Conservation (phyloP, 2,797 vertebrate genomes). For the Carcharodon carcharias region DNA sequence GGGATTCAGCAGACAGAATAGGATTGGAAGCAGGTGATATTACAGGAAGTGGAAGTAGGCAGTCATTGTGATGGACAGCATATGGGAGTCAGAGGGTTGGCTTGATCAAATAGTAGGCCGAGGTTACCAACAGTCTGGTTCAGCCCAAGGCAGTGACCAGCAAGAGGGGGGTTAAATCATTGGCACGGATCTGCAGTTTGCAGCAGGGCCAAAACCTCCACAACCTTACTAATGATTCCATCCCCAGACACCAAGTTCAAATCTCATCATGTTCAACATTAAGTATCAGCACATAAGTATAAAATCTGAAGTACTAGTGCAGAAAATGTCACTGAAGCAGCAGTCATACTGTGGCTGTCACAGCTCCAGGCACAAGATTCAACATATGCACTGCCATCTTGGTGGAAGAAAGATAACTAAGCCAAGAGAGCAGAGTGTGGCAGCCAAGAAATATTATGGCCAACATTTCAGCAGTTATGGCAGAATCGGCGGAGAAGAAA, state of each 20-base stretch:
- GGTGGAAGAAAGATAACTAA: not conserved
- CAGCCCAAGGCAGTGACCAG: not conserved
- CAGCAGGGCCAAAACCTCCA: not conserved
- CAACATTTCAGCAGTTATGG: not conserved
- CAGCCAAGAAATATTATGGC: not conserved
- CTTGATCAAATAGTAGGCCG: not conserved
- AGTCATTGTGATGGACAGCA: not conserved
- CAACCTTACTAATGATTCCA: not conserved
- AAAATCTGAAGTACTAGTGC: not conserved
- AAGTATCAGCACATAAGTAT: not conserved
- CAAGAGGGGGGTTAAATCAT: not conserved
- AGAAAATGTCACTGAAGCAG: not conserved
- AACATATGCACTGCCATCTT: not conserved
- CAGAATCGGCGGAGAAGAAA: too few relatives aligned
- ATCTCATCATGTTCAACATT: not conserved
- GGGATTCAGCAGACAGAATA: not conserved
- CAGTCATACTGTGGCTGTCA: not conserved
- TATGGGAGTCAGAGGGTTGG: not conserved
- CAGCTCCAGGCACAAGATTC: not conserved
- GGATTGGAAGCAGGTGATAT: not conserved
- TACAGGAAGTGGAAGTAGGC: not conserved
- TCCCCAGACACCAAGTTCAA: not conserved
- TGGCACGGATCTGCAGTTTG: not conserved
- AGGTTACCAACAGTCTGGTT: not conserved
- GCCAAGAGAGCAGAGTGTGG: not conserved